These are phyloP conservation scores for Tetrax tetrax DNA, from an alignment of 2,113 vertebrate species.

Conservation along the genomic window DNA sequence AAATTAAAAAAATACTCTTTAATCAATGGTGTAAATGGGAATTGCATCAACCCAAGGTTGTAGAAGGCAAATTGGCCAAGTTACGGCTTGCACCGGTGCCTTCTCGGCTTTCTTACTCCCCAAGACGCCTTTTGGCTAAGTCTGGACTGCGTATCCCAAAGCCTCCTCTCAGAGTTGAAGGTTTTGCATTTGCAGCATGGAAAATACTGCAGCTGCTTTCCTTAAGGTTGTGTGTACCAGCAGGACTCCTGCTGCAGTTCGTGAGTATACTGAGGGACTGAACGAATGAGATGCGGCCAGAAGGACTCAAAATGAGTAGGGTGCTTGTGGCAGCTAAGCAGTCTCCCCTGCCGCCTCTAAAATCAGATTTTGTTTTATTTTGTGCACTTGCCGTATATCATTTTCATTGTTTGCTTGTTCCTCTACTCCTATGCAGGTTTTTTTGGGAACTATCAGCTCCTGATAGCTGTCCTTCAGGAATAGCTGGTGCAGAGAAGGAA, in stretches of 20 bases:
- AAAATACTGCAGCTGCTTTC: neutral
- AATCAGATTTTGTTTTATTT: neutral
- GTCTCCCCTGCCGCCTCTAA: neutral
- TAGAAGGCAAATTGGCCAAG: neutral
- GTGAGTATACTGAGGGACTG: neutral
- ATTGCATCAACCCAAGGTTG: no score
- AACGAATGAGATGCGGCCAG: neutral
- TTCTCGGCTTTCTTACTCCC: neutral
- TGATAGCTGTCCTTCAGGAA: neutral
- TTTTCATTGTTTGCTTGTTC: neutral
- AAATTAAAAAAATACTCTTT: neutral
- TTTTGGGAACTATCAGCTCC: neutral
- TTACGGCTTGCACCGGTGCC: neutral
- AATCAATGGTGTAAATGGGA: no score
- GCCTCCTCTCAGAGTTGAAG: neutral
- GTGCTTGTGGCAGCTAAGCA: neutral
- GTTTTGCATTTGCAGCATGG: accelerated
- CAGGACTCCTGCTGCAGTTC: no score
- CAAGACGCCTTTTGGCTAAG: accelerated
- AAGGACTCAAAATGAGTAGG: neutral
- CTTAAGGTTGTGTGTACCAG: accelerated
- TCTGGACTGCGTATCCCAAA: neutral
- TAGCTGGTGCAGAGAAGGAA: neutral
- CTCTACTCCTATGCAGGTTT: neutral
- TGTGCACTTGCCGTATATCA: neutral